These are phyloP conservation scores for Agrotis ipsilon DNA, from an alignment of 2,888 invertebrate species.

Conservation along the genomic window DNA sequence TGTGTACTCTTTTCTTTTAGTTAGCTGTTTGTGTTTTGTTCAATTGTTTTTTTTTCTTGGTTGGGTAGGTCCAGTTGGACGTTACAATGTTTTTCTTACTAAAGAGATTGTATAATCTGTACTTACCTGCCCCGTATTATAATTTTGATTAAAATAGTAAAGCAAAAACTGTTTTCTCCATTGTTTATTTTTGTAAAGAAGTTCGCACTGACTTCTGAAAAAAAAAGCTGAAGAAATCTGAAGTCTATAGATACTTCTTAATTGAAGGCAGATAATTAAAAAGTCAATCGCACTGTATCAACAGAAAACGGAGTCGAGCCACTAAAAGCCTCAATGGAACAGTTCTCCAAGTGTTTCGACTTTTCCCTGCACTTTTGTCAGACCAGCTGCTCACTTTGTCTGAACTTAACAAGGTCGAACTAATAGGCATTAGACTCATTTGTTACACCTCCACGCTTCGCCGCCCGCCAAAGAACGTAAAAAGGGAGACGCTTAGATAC, in stretches of 20 bases:
- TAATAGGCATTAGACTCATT: slow-evolving; percentile 88
- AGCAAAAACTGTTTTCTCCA: too few relatives aligned
- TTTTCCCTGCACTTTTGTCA: slow-evolving; percentile 79
- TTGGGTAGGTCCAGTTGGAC: slow-evolving; percentile 1
- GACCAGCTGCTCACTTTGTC: slow-evolving; percentile 82
- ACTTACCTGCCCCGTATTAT: not conserved
- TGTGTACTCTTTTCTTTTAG: slow-evolving; percentile 72
- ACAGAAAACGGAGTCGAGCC: slow-evolving; percentile 26
- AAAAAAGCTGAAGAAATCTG: slow-evolving; percentile 1
- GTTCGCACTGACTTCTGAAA: slow-evolving; percentile 14
- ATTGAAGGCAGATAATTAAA: slow-evolving; percentile 53
- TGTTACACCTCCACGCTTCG: slow-evolving; percentile 86
- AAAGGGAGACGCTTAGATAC: slow-evolving; percentile 79
- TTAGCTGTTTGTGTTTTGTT: slow-evolving; percentile 70
- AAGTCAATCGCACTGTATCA: slow-evolving; percentile 44
- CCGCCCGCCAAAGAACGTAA: slow-evolving; percentile 83
- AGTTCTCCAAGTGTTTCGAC: slow-evolving; percentile 71
- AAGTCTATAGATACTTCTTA: slow-evolving; percentile 10
- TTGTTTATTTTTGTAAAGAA: not conserved
- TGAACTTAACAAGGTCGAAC: slow-evolving; percentile 88
- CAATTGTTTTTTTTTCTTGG: slow-evolving; percentile 31
- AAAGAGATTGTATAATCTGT: not conserved
- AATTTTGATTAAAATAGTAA: slow-evolving; percentile 1
- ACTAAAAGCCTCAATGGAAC: slow-evolving; percentile 62
- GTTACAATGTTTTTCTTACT: slow-evolving; percentile 10